These are phyloP conservation scores for Ophion ellenae DNA, from an alignment of 2,888 invertebrate genomes.

Conservation along the genomic window DNA sequence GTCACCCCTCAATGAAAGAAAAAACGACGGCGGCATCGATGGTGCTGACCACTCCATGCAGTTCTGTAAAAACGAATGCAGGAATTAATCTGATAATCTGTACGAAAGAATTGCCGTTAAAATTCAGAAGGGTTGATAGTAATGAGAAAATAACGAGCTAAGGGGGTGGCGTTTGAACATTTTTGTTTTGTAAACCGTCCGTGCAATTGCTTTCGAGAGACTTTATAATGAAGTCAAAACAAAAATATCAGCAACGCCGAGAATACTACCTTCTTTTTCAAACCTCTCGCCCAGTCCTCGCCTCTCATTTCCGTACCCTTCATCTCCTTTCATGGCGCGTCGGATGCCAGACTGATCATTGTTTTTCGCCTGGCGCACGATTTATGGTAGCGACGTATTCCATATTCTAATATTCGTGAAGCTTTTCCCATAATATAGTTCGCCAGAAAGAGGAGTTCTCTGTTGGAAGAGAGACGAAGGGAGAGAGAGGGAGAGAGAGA, in stretches of 20 bases:
- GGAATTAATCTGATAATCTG: not conserved
- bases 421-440: conserved; percentile 46
- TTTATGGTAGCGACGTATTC: conserved; percentile 63
- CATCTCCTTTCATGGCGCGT: conserved; percentile 43
- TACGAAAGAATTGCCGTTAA: not conserved
- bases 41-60: too few relatives aligned
- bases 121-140: conserved; percentile 25
- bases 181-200: not conserved
- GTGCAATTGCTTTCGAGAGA: conserved; percentile 48
- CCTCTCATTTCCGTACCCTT: conserved; percentile 25
- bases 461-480: not conserved
- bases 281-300: not conserved
- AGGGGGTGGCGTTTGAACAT: conserved; percentile 3
- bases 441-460: conserved; percentile 50
- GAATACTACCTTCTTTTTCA: conserved; percentile 12
- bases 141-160: conserved; percentile 32
- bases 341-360: conserved; percentile 56
- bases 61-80: not conserved
- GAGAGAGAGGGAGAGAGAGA: not conserved
- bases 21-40: not conserved
- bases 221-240: conserved; percentile 47
- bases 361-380: conserved; percentile 55
- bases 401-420: conserved; percentile 65
- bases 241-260: conserved; percentile 29
- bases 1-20: too few relatives aligned